phyloP scores from a whole-genome alignment of 2,113 vertebrate species.

The Alosa alosa region DNA sequence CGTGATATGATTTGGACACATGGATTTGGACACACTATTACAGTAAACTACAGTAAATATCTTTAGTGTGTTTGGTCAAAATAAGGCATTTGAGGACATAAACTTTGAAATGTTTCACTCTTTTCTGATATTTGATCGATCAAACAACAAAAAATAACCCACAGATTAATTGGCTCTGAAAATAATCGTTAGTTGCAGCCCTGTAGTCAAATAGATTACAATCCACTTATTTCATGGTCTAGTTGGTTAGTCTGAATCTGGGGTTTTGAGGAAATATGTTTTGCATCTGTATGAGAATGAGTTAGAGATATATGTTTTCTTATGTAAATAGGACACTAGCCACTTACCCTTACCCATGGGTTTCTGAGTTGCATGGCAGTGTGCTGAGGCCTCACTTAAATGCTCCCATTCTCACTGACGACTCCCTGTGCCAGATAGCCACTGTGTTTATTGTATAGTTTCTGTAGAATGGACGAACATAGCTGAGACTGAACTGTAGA shows the following conservation, averaged over 20 bases:
- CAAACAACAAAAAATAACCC: no score
- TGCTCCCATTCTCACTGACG: background rate
- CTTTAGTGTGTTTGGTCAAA: no score
- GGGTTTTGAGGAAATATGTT: background rate
- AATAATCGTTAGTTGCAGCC: no score
- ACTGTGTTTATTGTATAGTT: background rate
- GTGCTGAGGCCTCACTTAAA: background rate
- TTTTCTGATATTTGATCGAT: no score
- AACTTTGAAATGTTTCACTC: no score
- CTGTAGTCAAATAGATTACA: background rate
- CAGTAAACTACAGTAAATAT: no score
- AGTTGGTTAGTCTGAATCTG: background rate
- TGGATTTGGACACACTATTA: background rate
- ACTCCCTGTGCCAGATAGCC: background rate
- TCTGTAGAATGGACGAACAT: background rate
- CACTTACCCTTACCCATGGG: background rate
- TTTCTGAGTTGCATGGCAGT: background rate
- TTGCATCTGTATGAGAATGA: background rate
- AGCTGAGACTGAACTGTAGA: background rate
- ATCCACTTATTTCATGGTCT: background rate
- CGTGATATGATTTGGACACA: background rate
- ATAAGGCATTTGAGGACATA: no score
- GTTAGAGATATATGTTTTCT: background rate
- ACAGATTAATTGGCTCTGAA: no score
- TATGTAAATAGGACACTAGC: background rate